Base-by-base conservation (phyloP, 2,797 vertebrate genomes). In the Aldrovandia affinis region DNA sequence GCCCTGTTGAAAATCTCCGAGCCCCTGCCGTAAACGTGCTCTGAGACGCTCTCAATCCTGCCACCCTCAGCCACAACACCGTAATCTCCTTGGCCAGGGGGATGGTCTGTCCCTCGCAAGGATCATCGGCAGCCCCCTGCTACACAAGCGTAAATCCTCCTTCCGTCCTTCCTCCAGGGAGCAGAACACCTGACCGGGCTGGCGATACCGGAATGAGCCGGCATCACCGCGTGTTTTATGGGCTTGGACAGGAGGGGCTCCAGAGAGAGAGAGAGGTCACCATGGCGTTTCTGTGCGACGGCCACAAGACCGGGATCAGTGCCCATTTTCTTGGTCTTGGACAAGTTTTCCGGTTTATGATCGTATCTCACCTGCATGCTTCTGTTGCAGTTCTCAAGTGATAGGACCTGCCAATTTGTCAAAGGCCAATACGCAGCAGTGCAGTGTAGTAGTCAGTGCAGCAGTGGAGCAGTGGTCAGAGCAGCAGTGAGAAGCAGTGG, bases 71-170 rank as follows among this genome's bases (percentile, higher is more conserved):
- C 83, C 4, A 18, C 39, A 55, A 50, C 61, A 54, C 9, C 63
- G 30, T 33, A 65, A 52, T 39, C 39, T 9, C 44, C 61, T 68
- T 55, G 63, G 63, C 83, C 83, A 65, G 77, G 77, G 25, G 55
- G 8, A 10, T 12, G 57, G 2, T 20, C 77, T 1, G 2, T 22
- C 5, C 61, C 83, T 36, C n/a, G 10, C 25, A 1, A 0, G 82
- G 7, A 30, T 39, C 39, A 44, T 22, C n/a, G 9, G 12, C 30
- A 36, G n/a, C 55, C 61, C 44, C 57, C 83, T 63, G 57, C 57
- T 61, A 50, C 28, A 55, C 44, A 22, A 63, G n/a, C 28, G 20
- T 52, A 83, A 83, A 65, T 79, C 44, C 83, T 52, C 42, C 75
- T 10, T 22, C 83, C 22, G 8, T 59, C 10, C 55, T 39, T 30